These are phyloP conservation scores for Cepaea hortensis DNA, from an alignment of 2,888 invertebrate genomes.

Conservation along the genomic window DNA sequence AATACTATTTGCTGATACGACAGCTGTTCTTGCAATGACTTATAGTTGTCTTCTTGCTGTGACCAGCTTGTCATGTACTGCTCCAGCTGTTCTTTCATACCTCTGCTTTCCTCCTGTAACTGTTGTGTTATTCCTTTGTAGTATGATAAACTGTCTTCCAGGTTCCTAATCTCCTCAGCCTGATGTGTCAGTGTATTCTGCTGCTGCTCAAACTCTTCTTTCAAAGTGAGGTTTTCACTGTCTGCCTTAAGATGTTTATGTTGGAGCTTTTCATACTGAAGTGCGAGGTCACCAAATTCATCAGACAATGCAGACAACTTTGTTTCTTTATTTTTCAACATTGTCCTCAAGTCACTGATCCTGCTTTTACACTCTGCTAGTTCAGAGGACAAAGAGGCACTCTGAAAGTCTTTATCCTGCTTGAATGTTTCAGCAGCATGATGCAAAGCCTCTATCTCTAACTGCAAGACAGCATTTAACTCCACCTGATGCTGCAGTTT, in stretches of 20 bases:
- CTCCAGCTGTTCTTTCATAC: constrained; percentile 24
- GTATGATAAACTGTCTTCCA: constrained; percentile 10
- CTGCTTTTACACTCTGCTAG: constrained; percentile 18
- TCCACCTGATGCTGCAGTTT: constrained; percentile 28
- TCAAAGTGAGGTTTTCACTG: constrained; percentile 25
- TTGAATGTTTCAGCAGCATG: constrained; percentile 10
- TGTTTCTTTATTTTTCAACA: constrained; percentile 45
- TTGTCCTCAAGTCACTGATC: constrained; percentile 39
- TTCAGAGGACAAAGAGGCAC: constrained; percentile 5
- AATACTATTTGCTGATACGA: constrained; percentile 1
- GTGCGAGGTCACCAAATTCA: constrained; percentile 47
- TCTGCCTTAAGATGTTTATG: constrained; percentile 39
- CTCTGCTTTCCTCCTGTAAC: constrained; percentile 26
- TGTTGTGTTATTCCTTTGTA: constrained; percentile 12
- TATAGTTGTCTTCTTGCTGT: constrained; percentile 10
- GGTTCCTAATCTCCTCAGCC: background rate
- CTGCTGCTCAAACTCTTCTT: constrained; percentile 24
- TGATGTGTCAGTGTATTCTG: background rate
- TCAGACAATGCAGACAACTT: constrained; percentile 27
- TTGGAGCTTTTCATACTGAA: constrained; percentile 47
- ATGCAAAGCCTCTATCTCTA: constrained; percentile 15
- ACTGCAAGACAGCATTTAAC: constrained; percentile 25
- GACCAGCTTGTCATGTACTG: constrained; percentile 8
- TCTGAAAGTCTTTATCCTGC: constrained; percentile 15
- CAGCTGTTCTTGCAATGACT: background rate